Evolutionary conservation across 2,797 vertebrate species (phyloP).

Genomic region (Rhabdomys pumilio): DNA sequence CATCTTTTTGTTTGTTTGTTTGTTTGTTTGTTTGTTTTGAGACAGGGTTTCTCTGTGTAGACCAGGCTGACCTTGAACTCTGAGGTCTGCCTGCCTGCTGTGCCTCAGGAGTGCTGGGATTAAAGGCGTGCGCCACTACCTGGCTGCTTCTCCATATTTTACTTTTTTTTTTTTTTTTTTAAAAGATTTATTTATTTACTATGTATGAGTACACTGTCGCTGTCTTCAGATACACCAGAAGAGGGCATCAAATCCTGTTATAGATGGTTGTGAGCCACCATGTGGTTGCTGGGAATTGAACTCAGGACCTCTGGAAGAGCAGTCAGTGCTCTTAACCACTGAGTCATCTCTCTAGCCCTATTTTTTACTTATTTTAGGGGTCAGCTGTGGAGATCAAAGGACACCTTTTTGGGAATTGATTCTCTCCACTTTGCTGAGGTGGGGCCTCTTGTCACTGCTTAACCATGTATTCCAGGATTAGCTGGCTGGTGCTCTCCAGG

Average conservation of each 20-base stretch:
- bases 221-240: too few species aligned
- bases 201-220: too few species aligned
- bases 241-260: too few species aligned
- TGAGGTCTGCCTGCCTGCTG: not conserved
- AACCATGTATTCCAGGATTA: not conserved
- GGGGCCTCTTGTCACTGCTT: not conserved
- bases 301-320: too few species aligned
- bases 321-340: too few species aligned
- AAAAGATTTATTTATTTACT: too few species aligned
- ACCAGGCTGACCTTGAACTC: not conserved
- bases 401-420: not conserved
- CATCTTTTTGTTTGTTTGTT: not conserved
- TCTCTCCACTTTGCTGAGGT: not conserved
- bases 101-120: not conserved
- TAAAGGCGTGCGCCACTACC: not conserved
- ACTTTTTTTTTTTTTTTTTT: not conserved
- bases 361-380: not conserved
- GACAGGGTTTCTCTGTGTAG: not conserved
- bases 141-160: not conserved
- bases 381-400: too few species aligned
- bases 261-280: too few species aligned
- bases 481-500: not conserved
- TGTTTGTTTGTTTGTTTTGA: not conserved
- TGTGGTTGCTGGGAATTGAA: too few species aligned
- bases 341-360: too few species aligned